phyloP scores from a whole-genome alignment of 2,797 vertebrate species.

The Ctenosaura bakeri region DNA sequence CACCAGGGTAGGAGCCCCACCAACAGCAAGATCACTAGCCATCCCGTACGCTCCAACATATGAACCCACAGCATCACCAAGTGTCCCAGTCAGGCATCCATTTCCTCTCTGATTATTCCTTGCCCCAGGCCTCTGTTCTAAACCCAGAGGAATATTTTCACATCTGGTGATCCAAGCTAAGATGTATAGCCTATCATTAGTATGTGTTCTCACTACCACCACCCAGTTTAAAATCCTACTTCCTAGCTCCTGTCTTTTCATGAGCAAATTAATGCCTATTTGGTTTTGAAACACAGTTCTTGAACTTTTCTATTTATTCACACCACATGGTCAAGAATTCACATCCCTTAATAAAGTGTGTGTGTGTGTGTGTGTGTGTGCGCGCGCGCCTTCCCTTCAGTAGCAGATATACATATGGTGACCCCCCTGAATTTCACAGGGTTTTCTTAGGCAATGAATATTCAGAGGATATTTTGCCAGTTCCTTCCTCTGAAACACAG shows the following conservation, averaged over 20 bases:
- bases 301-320: not conserved
- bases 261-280: not conserved
- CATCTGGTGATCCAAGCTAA: not conserved
- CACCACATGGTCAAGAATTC: not conserved
- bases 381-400: too few relatives aligned
- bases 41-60: not conserved
- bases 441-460: too few relatives aligned
- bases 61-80: too few relatives aligned
- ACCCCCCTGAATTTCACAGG: too few relatives aligned
- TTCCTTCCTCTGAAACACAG: too few relatives aligned
- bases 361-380: too few relatives aligned
- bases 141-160: not conserved
- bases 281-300: not conserved
- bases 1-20: not conserved
- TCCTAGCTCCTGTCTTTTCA: not conserved
- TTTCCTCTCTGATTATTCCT: not conserved
- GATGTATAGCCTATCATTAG: not conserved
- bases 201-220: too few relatives aligned
- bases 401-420: too few relatives aligned
- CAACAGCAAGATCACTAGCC: not conserved
- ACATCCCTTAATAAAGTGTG: not conserved
- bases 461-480: too few relatives aligned
- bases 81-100: not conserved
- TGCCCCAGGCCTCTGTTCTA: not conserved
- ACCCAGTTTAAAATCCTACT: not conserved